These are phyloP conservation scores for Megaustenia siamemsis DNA, from an alignment of 2,888 invertebrate genomes.

Conservation along the genomic window DNA sequence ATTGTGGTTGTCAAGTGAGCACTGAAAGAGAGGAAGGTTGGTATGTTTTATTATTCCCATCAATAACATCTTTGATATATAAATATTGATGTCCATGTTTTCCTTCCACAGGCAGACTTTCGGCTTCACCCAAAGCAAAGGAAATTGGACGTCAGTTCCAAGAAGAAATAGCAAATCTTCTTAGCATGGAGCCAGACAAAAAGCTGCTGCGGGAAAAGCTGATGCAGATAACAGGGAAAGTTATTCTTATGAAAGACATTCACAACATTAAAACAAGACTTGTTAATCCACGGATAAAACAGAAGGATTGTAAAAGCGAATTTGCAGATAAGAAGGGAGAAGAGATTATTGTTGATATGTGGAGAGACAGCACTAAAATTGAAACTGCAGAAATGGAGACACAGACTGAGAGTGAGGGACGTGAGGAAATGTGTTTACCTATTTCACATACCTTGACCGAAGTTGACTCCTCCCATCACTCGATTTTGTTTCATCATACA, in stretches of 20 bases:
- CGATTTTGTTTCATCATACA: constrained; percentile 19
- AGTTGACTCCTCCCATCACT: background rate
- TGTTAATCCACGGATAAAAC: constrained; percentile 25
- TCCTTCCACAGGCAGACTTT: constrained; percentile 46
- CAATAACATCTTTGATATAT: too few relatives aligned
- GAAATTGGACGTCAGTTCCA: constrained; percentile 45
- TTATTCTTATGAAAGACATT: constrained; percentile 55
- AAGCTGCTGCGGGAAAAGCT: constrained; percentile 46
- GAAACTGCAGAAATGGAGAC: constrained; percentile 29
- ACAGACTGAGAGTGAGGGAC: constrained; percentile 1
- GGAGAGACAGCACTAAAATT: background rate
- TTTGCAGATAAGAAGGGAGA: background rate
- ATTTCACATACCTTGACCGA: constrained; percentile 2
- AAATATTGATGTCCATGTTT: background rate
- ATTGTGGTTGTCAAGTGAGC: too few relatives aligned
- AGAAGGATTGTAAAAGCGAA: background rate
- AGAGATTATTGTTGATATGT: background rate
- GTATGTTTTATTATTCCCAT: too few relatives aligned
- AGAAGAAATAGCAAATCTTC: constrained; percentile 49
- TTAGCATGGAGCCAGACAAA: constrained; percentile 47
- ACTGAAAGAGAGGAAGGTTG: too few relatives aligned
- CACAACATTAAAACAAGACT: constrained; percentile 54
- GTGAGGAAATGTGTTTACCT: constrained; percentile 31
- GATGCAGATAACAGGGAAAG: constrained; percentile 53
- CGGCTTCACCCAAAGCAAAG: constrained; percentile 52